Base-by-base conservation (phyloP, 2,113 vertebrate species). In the Oreotrochilus melanogaster region DNA sequence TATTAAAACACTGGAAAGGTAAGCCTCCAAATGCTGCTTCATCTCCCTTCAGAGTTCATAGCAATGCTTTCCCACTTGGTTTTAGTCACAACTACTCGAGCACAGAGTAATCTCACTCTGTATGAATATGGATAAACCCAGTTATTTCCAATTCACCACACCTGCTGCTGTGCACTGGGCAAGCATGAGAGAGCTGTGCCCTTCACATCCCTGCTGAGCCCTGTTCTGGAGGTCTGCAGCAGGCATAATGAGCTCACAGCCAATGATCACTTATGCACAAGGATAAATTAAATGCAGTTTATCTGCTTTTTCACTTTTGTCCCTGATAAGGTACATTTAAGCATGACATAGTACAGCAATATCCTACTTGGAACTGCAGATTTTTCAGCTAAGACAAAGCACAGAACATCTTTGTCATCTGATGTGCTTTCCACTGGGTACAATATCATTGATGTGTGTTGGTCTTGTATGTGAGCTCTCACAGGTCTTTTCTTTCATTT, bases 361-460 rank as follows among this genome's bases (percentile, higher is more conserved):
- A 18, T 3, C 25, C 35, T 57, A 30, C 70, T 30, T 24, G n/a
- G 57, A 81, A 9, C 21, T 42, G 37, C 65, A 91, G 31, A 42
- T 14, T 78, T 18, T 53, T 35, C 37, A 28, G 51, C 61, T 31
- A 30, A 60, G 47, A 31, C n/a, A 9, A 75, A 45, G 53, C 43
- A 11, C 50, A 45, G 70, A 54, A 13, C 4, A 39, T 30, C 17
- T 84, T 33, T 67, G 37, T 7, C 27, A 33, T 2, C 28, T 6
- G 47, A 10, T 7, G 17, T 11, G 25, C n/a, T 56, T 57, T 64
- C 39, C 45, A 39, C 43, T 14, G 58, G n/a, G 65, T 51, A 48
- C 22, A 28, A 45, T 0, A 10, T 2, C 28, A 8, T 2, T 1
- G 14, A 0, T 0, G 1, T 15, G 25, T 22, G 23, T 2, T 54